Conservation (phyloP, 1,140 invertebrate genomes). For the Panagrolaimus sp. region DNA sequence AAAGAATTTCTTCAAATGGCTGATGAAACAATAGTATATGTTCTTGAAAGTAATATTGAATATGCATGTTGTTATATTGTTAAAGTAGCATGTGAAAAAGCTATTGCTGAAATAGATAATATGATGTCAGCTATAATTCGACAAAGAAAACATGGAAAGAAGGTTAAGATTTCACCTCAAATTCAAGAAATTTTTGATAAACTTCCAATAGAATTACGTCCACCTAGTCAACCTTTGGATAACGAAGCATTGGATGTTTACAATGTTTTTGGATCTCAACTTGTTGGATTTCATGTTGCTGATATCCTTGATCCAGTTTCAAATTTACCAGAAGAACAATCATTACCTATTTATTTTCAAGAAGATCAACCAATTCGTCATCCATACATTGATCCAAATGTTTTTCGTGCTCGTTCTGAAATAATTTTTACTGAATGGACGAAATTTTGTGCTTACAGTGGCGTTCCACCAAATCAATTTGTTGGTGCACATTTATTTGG, state of each 20-base stretch:
- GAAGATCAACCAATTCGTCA: no score
- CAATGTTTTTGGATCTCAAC: no score
- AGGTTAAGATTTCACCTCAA: constrained; percentile 74
- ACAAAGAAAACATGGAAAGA: constrained; percentile 76
- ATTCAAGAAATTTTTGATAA: constrained; percentile 95
- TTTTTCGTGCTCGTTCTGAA: constrained; percentile 88
- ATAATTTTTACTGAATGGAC: constrained; percentile 90
- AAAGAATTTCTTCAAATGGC: no score
- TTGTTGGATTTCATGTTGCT: constrained; percentile 37
- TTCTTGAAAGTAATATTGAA: no score
- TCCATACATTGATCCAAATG: constrained; percentile 61
- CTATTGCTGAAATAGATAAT: constrained; percentile 98
- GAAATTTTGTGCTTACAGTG: constrained; percentile 65
- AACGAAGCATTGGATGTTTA: no score
- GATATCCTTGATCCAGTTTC: constrained; percentile 32
- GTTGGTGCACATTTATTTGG: no score
- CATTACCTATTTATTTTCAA: no score
- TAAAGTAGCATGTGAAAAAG: constrained; percentile 57
- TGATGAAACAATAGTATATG: no score
- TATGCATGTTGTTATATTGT: no score
- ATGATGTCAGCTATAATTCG: constrained; percentile 82
- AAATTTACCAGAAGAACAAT: no score
- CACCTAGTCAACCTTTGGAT: no score
- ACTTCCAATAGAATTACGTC: no score
- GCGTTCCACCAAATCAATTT: constrained; percentile 71